These are phyloP conservation scores for Antitype chi DNA, from an alignment of 2,888 invertebrate species.

Conservation along the genomic window DNA sequence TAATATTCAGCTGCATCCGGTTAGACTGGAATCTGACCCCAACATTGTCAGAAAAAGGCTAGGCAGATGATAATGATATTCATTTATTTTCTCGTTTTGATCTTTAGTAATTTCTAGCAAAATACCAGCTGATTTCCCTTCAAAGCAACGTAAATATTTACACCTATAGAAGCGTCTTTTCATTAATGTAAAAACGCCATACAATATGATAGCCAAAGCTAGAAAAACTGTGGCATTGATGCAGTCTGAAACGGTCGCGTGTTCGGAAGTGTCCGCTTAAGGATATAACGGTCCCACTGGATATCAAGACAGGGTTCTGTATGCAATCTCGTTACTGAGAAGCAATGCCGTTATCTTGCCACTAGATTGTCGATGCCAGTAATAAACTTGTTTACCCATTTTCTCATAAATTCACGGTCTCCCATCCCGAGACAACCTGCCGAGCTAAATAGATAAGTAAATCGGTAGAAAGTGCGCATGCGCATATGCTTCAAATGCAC, in stretches of 20 bases:
- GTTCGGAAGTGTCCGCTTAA: slow-evolving; percentile 80
- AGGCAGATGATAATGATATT: background rate
- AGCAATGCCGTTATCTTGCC: slow-evolving; percentile 75
- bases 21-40: no score
- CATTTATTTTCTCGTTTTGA: slow-evolving; percentile 20
- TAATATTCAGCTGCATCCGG: no score
- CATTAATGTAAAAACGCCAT: slow-evolving; percentile 16
- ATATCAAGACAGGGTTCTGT: slow-evolving; percentile 76
- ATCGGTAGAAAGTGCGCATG: slow-evolving; percentile 32
- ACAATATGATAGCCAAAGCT: slow-evolving; percentile 36
- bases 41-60: no score
- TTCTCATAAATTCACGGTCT: slow-evolving; percentile 63
- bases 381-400: slow-evolving; percentile 77
- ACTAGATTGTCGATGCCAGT: slow-evolving; percentile 62
- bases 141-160: slow-evolving; percentile 49
- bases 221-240: slow-evolving; percentile 64
- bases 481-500: background rate
- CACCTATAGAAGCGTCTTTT: slow-evolving; percentile 29
- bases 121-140: slow-evolving; percentile 28
- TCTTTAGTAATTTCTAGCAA: slow-evolving; percentile 10
- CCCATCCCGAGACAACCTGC: slow-evolving; percentile 39
- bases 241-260: slow-evolving; percentile 61
- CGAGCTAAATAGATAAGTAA: slow-evolving; percentile 47
- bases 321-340: slow-evolving; percentile 75
- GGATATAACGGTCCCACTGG: slow-evolving; percentile 81